These are phyloP conservation scores for Mus spicilegus DNA, from an alignment of 2,113 vertebrate species.

Conservation along the genomic window DNA sequence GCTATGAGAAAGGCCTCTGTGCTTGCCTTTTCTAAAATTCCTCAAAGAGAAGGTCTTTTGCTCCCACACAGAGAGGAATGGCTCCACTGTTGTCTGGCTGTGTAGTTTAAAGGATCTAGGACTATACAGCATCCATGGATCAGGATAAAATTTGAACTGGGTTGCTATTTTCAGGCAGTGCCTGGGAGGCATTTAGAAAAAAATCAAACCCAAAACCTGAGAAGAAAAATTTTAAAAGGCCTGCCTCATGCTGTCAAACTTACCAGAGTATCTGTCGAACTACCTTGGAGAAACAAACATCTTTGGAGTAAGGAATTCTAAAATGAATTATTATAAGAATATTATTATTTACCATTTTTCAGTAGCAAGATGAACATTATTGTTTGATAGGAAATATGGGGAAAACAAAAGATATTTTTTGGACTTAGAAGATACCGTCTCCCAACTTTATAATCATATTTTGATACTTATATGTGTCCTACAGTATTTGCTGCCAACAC, in stretches of 20 bases:
- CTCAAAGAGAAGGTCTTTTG: background rate
- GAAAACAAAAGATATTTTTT: conserved; percentile 36
- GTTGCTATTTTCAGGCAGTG: conserved; percentile 12
- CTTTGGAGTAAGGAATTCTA: conserved; percentile 5
- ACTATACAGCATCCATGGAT: background rate
- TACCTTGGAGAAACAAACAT: conserved; percentile 17
- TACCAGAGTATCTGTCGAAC: conserved; percentile 10
- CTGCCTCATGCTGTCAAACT: conserved; percentile 13
- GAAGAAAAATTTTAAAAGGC: background rate
- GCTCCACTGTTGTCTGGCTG: background rate
- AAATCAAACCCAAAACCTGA: background rate
- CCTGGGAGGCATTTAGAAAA: conserved; percentile 13
- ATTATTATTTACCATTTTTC: conserved; percentile 56
- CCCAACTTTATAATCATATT: conserved; percentile 66
- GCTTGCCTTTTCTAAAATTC: background rate
- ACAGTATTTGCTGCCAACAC: conserved; percentile 60
- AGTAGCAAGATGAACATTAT: conserved; percentile 55
- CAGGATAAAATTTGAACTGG: background rate
- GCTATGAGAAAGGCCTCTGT: background rate
- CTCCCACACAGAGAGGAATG: background rate
- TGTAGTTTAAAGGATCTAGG: background rate
- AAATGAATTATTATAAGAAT: conserved; percentile 39
- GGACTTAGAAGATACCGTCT: conserved; percentile 50
- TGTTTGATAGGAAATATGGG: conserved; percentile 55
- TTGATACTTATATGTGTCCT: conserved; percentile 54